Evolutionary conservation across 2,113 vertebrate species (phyloP).

Genomic region (Poeciliopsis prolifica): DNA sequence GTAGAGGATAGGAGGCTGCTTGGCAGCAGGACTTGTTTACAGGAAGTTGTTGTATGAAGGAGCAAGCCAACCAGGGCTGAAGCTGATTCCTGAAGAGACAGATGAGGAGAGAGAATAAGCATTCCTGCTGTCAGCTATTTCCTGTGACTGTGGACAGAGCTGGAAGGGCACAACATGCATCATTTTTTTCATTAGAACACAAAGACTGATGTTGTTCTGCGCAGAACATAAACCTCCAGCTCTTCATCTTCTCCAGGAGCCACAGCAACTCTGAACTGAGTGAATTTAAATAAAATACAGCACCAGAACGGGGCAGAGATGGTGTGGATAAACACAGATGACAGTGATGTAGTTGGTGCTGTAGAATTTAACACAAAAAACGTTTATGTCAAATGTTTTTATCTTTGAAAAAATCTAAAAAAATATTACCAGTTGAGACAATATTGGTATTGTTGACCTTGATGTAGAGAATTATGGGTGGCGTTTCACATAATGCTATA

Average conservation of each 20-base stretch:
- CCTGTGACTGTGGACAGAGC: slow-evolving; percentile 71
- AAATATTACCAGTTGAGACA: background rate
- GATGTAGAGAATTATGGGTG: background rate
- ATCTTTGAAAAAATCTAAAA: background rate
- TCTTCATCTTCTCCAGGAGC: slow-evolving; percentile 14
- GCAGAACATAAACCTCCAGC: slow-evolving; percentile 14
- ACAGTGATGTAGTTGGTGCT: background rate
- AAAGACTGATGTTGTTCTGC: slow-evolving; percentile 39
- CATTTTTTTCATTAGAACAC: slow-evolving; percentile 58
- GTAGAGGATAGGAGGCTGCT: slow-evolving; percentile 70
- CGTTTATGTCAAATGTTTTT: background rate
- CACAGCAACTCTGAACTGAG: background rate
- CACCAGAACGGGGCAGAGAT: background rate
- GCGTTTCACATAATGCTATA: background rate
- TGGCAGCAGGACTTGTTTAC: slow-evolving; percentile 76
- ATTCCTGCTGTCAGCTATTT: slow-evolving; percentile 84
- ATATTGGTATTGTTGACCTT: background rate
- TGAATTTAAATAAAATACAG: background rate
- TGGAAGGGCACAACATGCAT: slow-evolving; percentile 52
- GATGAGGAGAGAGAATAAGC: slow-evolving; percentile 72
- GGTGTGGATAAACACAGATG: background rate
- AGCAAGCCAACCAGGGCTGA: slow-evolving; percentile 63
- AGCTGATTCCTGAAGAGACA: slow-evolving; percentile 70
- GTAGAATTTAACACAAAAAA: background rate
- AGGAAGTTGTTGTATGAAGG: slow-evolving; percentile 79